These are phyloP conservation scores for Abramis brama DNA, from an alignment of 2,113 vertebrate genomes.

Conservation along the genomic window DNA sequence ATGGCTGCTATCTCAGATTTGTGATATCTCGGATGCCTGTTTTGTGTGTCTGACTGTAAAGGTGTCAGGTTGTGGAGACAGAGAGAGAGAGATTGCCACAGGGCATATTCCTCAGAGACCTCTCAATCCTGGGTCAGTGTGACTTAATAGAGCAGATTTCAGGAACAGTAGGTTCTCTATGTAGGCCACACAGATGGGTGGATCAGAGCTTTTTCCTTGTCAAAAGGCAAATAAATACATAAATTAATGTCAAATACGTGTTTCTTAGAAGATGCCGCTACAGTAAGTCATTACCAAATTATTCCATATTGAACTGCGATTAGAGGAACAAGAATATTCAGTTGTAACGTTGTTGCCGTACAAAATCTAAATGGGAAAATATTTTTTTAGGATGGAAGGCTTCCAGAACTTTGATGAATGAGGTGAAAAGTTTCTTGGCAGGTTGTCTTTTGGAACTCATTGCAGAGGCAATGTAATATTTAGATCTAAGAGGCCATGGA, in stretches of 20 bases:
- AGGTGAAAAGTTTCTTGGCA: constrained; percentile 13
- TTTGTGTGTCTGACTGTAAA: constrained; percentile 22
- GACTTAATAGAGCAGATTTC: constrained; percentile 42
- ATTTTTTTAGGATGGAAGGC: neutral
- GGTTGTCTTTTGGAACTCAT: neutral
- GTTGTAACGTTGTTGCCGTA: neutral
- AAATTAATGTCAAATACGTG: neutral
- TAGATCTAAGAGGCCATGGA: neutral
- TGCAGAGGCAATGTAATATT: neutral
- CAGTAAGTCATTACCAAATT: neutral
- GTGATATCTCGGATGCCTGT: neutral
- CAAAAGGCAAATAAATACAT: neutral
- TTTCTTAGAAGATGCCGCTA: neutral
- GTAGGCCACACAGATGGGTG: neutral
- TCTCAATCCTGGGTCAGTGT: constrained; percentile 46
- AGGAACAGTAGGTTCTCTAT: constrained; percentile 22
- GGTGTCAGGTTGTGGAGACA: neutral
- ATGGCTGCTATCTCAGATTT: constrained; percentile 14
- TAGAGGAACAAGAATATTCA: neutral
- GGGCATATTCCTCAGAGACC: constrained; percentile 31
- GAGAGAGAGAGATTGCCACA: constrained; percentile 11
- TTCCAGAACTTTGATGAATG: constrained; percentile 10
- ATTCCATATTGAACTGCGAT: neutral
- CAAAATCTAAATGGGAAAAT: neutral
- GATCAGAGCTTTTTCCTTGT: neutral